Evolutionary conservation across 2,797 vertebrate species (phyloP).

Genomic region (Lates japonicus): DNA sequence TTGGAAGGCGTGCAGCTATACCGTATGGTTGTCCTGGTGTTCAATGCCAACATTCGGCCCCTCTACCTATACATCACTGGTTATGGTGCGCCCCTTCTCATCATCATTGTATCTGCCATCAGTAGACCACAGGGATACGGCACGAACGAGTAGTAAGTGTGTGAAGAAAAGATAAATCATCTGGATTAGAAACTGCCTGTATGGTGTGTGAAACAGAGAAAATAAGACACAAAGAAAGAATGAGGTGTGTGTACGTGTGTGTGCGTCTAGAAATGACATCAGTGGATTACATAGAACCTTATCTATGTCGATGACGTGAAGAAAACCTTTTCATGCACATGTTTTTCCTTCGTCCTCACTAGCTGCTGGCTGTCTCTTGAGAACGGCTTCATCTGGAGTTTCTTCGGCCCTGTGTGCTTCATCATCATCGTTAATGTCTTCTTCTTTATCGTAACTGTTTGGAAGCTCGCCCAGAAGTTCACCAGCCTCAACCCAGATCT

Average conservation of each 20-base stretch:
- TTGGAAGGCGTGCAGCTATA: conserved; percentile 93
- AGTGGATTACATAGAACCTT: conserved; percentile 23
- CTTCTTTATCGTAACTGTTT: conserved; percentile 90
- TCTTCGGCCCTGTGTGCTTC: conserved; percentile 87
- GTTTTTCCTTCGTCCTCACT: conserved; percentile 16
- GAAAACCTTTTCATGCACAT: conserved; percentile 8
- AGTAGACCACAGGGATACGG: conserved; percentile 81
- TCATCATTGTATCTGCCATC: conserved; percentile 86
- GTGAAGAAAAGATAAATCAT: background rate
- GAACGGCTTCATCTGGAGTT: conserved; percentile 89
- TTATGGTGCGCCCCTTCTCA: conserved; percentile 85
- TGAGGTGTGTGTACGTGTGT: background rate
- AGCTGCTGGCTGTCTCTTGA: conserved; percentile 90
- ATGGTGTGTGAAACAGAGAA: background rate
- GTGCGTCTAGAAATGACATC: conserved; percentile 16
- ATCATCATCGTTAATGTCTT: conserved; percentile 87
- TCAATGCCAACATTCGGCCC: conserved; percentile 84
- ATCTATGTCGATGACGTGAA: conserved; percentile 5
- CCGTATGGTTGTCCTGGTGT: conserved; percentile 91
- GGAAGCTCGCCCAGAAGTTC: conserved; percentile 91
- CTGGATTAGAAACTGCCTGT: background rate
- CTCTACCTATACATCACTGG: conserved; percentile 84
- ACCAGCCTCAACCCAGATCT: conserved; percentile 90
- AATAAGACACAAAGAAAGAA: background rate
- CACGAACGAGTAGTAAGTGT: conserved; percentile 83